A percentile compares a stretch with the other conserved stretches of the same genome.
These are phyloP conservation scores for Callipepla squamata DNA, from an alignment of 2,113 vertebrate species.

Conservation along the genomic window DNA sequence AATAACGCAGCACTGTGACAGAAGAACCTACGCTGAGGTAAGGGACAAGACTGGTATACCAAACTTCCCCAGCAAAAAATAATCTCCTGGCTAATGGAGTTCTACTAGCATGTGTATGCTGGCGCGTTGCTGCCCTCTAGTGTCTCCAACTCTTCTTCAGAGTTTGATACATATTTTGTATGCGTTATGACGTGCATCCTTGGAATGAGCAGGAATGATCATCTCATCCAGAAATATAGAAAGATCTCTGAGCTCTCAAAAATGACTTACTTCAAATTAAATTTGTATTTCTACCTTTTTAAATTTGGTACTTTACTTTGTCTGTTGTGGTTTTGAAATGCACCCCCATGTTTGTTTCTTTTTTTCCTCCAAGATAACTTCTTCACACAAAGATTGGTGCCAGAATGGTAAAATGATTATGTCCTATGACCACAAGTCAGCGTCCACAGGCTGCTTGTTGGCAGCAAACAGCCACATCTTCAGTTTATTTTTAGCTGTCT, in stretches of 20 bases:
- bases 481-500: not conserved
- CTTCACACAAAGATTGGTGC: not conserved
- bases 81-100: fast-evolving
- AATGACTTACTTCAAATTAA: not conserved
- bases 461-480: not conserved
- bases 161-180: not conserved
- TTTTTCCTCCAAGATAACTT: not conserved
- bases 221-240: not conserved
- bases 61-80: fast-evolving
- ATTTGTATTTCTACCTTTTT: not conserved
- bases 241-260: not conserved
- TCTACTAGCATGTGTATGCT: not conserved
- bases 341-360: not conserved
- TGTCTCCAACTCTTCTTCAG: not conserved
- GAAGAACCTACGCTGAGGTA: not conserved
- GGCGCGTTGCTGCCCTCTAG: conserved; percentile 23
- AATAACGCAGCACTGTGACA: not conserved
- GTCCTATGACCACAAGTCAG: not conserved
- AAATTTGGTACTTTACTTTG: not conserved
- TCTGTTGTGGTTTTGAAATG: not conserved
- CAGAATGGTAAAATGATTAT: not conserved
- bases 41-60: too few relatives aligned
- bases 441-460: not conserved
- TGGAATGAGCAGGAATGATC: not conserved
- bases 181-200: not conserved